phyloP scores from a whole-genome alignment of 2,888 invertebrate genomes.

The Trypoxylon attenuatum region DNA sequence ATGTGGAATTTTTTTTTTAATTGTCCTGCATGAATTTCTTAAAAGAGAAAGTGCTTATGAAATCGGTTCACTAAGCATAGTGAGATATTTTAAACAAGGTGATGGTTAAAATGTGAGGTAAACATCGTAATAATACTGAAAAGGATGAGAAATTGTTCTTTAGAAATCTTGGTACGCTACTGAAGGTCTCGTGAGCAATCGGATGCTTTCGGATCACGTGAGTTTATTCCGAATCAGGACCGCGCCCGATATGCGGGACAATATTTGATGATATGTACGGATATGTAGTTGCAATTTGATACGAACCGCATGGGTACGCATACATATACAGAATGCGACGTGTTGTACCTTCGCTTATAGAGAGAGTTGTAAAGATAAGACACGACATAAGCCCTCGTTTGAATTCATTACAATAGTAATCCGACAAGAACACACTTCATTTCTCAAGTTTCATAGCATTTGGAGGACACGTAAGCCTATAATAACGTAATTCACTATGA shows the following conservation, averaged over 20 bases:
- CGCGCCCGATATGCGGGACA: slow-evolving; percentile 40
- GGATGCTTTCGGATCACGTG: slow-evolving; percentile 29
- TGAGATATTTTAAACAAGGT: too few relatives aligned
- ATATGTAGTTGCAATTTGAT: slow-evolving; percentile 17
- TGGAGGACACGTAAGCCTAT: not conserved
- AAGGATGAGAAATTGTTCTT: not conserved
- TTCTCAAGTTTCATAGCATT: not conserved
- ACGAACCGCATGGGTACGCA: not conserved
- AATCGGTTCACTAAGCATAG: too few relatives aligned
- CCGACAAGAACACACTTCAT: not conserved
- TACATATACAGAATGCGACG: not conserved
- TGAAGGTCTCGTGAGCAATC: slow-evolving; percentile 26
- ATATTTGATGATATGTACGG: slow-evolving; percentile 9
- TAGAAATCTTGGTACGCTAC: slow-evolving; percentile 19
- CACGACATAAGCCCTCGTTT: not conserved
- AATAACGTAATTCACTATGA: not conserved
- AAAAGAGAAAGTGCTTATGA: too few relatives aligned
- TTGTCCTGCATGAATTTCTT: too few relatives aligned
- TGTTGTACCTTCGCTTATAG: not conserved
- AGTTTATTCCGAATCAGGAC: slow-evolving; percentile 26
- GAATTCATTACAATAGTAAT: not conserved
- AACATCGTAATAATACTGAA: not conserved
- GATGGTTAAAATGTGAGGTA: not conserved
- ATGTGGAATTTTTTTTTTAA: too few relatives aligned
- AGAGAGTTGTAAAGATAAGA: slow-evolving; percentile 1